Evolutionary conservation across 2,113 vertebrate genomes (phyloP).

Genomic region (Aphyosemion australe): DNA sequence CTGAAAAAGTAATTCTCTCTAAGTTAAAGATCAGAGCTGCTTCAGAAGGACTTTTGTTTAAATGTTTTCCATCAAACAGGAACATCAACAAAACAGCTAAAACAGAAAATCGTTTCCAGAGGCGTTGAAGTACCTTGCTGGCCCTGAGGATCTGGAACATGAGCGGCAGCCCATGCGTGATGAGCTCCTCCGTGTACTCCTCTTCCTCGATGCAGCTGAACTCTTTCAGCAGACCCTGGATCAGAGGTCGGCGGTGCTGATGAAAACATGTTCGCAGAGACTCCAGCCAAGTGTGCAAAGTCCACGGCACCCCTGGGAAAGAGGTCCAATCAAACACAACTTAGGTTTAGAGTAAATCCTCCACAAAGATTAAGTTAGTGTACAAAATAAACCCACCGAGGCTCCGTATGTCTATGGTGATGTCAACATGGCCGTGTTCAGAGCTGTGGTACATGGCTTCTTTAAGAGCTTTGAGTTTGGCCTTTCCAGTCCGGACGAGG

Average conservation of each 20-base stretch:
- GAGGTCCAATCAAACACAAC: not conserved
- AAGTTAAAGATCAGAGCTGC: not conserved
- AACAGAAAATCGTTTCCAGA: not conserved
- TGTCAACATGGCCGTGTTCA: slow-evolving; percentile 94
- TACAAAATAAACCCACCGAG: slow-evolving; percentile 81
- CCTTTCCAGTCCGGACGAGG: slow-evolving; percentile 88
- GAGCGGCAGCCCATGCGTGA: slow-evolving; percentile 92
- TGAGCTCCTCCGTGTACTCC: slow-evolving; percentile 92
- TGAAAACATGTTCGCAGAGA: slow-evolving; percentile 91
- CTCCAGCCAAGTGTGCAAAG: slow-evolving; percentile 93
- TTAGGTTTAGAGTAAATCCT: not conserved
- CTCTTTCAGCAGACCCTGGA: slow-evolving; percentile 94
- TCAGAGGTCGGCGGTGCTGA: slow-evolving; percentile 91
- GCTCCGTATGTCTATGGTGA: slow-evolving; percentile 95
- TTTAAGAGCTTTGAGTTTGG: slow-evolving; percentile 92
- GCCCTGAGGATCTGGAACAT: slow-evolving; percentile 96
- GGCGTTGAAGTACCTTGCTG: slow-evolving; percentile 86
- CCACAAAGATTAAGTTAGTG: not conserved
- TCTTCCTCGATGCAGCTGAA: slow-evolving; percentile 97
- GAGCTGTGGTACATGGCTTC: slow-evolving; percentile 99
- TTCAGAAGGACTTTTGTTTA: not conserved
- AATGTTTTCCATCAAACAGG: no score
- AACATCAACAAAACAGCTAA: no score
- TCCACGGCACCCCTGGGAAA: slow-evolving; percentile 90
- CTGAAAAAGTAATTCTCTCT: not conserved